phyloP scores from a whole-genome alignment of 2,113 vertebrate genomes.

The Micromys minutus region DNA sequence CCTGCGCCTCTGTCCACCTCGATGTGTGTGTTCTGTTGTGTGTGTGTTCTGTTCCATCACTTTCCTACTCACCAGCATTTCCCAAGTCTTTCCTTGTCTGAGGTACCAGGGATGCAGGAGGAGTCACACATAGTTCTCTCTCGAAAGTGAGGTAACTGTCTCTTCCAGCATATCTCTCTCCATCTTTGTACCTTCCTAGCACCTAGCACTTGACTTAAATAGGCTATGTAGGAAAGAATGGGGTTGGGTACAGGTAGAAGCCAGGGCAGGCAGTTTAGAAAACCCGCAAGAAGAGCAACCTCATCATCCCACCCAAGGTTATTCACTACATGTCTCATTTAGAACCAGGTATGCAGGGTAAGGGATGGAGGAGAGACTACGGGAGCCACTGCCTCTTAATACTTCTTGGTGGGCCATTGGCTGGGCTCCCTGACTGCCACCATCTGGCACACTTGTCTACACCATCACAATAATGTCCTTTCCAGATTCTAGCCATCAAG shows the following conservation, averaged over 20 bases:
- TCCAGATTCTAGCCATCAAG: background rate
- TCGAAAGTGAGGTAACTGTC: background rate
- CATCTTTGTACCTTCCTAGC: background rate
- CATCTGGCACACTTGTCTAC: background rate
- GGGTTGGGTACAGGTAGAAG: background rate
- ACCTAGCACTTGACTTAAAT: background rate
- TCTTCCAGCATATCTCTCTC: background rate
- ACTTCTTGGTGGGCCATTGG: background rate
- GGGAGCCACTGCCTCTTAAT: background rate
- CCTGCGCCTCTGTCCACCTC: background rate
- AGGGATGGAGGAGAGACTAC: fast-evolving
- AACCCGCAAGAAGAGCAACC: background rate
- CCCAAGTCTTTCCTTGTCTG: background rate
- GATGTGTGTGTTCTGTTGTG: background rate
- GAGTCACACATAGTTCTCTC: background rate
- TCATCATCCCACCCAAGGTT: background rate
- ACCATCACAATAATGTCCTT: background rate
- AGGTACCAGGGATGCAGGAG: background rate
- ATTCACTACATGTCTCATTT: background rate
- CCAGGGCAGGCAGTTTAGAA: background rate
- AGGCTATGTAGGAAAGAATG: background rate
- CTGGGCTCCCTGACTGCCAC: background rate
- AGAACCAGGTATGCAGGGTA: background rate
- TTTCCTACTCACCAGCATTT: background rate
- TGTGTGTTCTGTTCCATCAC: background rate